Evolutionary conservation across 2,888 invertebrate genomes (phyloP).

Genomic region (Drosophila helvetica): DNA sequence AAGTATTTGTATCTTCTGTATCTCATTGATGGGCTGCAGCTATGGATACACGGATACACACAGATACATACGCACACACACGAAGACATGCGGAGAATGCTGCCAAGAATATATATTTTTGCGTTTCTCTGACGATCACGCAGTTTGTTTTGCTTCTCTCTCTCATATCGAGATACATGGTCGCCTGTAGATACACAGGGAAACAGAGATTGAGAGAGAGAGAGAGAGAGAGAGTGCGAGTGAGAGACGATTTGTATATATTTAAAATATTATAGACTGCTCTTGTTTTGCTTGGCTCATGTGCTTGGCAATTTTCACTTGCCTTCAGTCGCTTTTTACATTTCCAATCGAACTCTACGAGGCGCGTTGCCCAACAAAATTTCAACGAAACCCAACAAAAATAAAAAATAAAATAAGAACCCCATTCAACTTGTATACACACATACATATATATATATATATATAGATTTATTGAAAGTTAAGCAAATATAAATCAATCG

Average conservation of each 20-base stretch:
- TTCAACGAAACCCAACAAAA: conserved; percentile 17
- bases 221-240: conserved; percentile 8
- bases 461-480: conserved; percentile 28
- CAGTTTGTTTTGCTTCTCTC: conserved; percentile 61
- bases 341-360: conserved; percentile 80
- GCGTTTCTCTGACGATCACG: conserved; percentile 75
- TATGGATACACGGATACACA: conserved; percentile 1
- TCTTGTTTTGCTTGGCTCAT: conserved; percentile 55
- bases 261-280: conserved; percentile 74
- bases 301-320: conserved; percentile 74
- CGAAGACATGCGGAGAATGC: background rate
- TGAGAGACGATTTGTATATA: conserved; percentile 62
- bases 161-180: conserved; percentile 30
- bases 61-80: conserved; percentile 16
- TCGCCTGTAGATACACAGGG: conserved; percentile 44
- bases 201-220: conserved; percentile 15
- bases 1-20: conserved; percentile 51
- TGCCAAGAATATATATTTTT: conserved; percentile 74
- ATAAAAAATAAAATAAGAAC: conserved; percentile 1
- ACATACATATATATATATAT: too few relatives aligned
- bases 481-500: conserved; percentile 24
- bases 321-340: conserved; percentile 80
- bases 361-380: conserved; percentile 65
- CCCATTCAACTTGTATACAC: conserved; percentile 8
- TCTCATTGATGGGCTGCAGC: conserved; percentile 70